Base-by-base conservation (phyloP, 2,113 vertebrate species). In the Okapia johnstoni region DNA sequence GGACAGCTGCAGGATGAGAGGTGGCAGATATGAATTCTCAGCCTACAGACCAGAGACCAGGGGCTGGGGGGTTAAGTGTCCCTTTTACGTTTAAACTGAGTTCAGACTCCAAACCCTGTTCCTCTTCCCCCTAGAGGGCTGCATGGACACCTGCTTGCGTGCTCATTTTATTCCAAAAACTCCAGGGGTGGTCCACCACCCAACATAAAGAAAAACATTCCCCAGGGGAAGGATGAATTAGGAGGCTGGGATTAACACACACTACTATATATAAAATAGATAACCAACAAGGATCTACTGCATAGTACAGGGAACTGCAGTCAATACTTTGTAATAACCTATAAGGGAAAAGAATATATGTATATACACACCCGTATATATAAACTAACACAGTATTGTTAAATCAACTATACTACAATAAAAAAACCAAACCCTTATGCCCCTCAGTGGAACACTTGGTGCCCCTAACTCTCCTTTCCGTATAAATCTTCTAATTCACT, bases 81-180 rank as follows among this genome's bases (percentile, higher is more conserved):
- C 54, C 16, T 0, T 48, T 52, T 15, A 23, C 0, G 0, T 11
- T 30, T 2, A 73, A 46, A 80, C 61, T 1, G 2, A 43, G 85
- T 46, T 26, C 88, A 19, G 63, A 57, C 23, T 33, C 66, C 25
- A 8, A 19, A 77, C 30, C 3, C 57, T 23, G 13, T 7, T 11
- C 11, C 13, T 14, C 33, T 60, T 28, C n/a, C 36, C 5, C 0
- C 48, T 1, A 17, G 28, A 73, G 30, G 25, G 79, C 28, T 33
- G 19, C 0, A 0, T 0, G 21, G 86, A 26, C 6, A 1, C 13
- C 73, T 36, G 70, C 50, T 55, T 3, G 0, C 8, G 0, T 13
- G 12, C 40, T 13, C 30, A 46, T 46, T 23, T 12, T 2, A 3
- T 26, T 81, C 43, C 13, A 46, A 81, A 87, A n/a, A 21, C 66